A percentile compares a stretch with the other conserved stretches of the same genome.
These are phyloP conservation scores for Charadrius vociferus DNA, from an alignment of 2,113 vertebrate species.

Conservation along the genomic window DNA sequence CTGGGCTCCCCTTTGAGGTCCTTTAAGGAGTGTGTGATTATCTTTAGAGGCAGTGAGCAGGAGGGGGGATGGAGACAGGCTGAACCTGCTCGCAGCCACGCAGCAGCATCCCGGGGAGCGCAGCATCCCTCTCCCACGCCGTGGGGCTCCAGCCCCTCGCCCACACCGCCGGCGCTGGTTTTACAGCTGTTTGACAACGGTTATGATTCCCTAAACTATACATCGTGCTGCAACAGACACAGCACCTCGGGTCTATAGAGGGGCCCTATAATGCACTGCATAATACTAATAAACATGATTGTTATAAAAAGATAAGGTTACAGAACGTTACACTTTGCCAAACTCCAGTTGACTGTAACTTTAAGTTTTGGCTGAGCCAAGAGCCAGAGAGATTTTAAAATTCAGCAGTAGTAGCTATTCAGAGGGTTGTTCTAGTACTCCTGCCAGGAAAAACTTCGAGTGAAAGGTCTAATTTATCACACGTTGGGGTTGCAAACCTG, in stretches of 20 bases:
- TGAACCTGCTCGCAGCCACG: background rate
- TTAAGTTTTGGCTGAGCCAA: slow-evolving; percentile 53
- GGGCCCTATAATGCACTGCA: background rate
- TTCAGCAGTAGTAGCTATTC: slow-evolving; percentile 75
- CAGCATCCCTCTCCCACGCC: background rate
- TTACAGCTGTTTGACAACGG: background rate
- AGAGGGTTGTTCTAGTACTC: slow-evolving; percentile 65
- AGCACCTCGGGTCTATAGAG: background rate
- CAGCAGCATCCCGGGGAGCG: background rate
- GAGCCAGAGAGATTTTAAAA: slow-evolving; percentile 76
- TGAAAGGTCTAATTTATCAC: slow-evolving; percentile 88
- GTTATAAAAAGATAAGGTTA: slow-evolving; percentile 56
- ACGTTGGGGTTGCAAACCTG: slow-evolving; percentile 60
- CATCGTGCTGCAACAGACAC: background rate
- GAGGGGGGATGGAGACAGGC: background rate
- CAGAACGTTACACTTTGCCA: slow-evolving; percentile 25
- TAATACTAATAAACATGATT: slow-evolving; percentile 49
- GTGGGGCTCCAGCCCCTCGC: background rate
- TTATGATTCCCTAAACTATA: background rate
- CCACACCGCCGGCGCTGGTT: background rate
- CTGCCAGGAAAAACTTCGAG: slow-evolving; percentile 85
- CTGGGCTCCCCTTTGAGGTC: background rate
- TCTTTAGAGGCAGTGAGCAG: background rate
- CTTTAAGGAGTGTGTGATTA: accelerated
- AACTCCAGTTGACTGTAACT: slow-evolving; percentile 50